Evolutionary conservation across 2,888 invertebrate species (phyloP).

Genomic region (Erannis defoliaria): DNA sequence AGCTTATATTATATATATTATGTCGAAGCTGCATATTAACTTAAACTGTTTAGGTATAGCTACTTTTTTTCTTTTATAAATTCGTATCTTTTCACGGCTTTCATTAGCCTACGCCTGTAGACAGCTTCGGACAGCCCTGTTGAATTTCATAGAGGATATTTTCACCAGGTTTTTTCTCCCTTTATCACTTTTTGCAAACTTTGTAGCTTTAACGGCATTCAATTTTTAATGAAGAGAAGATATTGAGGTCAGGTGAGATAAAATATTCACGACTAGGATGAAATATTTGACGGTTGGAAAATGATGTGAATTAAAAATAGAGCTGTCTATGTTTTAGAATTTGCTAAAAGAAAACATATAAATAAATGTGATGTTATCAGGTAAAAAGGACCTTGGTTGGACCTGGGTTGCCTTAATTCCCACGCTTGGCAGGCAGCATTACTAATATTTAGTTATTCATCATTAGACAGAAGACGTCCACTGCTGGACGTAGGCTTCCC

Average conservation of each 20-base stretch:
- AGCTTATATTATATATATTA: too few species aligned
- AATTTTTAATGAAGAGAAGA: constrained; percentile 45
- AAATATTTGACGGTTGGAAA: not conserved
- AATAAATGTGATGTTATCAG: too few species aligned
- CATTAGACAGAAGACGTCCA: too few species aligned
- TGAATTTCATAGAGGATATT: constrained; percentile 21
- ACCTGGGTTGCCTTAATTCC: too few species aligned
- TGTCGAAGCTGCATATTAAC: too few species aligned
- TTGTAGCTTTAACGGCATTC: constrained; percentile 19
- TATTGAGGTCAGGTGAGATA: constrained; percentile 45
- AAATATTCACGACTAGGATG: constrained; percentile 26
- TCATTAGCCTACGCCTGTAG: constrained; percentile 21
- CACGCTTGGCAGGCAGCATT: too few species aligned
- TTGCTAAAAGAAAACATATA: too few species aligned
- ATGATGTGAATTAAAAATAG: not conserved
- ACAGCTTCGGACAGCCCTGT: constrained; percentile 8
- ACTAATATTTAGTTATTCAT: too few species aligned
- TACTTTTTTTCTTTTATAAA: not conserved
- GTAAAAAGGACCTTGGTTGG: too few species aligned
- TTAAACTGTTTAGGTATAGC: too few species aligned
- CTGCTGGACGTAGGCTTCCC: too few species aligned
- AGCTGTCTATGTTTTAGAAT: too few species aligned
- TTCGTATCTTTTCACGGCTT: constrained; percentile 30
- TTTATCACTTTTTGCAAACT: constrained; percentile 24
- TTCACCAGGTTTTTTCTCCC: constrained; percentile 4